Conservation (phyloP, 2,113 vertebrate genomes). For the Ceratotherium simum region DNA sequence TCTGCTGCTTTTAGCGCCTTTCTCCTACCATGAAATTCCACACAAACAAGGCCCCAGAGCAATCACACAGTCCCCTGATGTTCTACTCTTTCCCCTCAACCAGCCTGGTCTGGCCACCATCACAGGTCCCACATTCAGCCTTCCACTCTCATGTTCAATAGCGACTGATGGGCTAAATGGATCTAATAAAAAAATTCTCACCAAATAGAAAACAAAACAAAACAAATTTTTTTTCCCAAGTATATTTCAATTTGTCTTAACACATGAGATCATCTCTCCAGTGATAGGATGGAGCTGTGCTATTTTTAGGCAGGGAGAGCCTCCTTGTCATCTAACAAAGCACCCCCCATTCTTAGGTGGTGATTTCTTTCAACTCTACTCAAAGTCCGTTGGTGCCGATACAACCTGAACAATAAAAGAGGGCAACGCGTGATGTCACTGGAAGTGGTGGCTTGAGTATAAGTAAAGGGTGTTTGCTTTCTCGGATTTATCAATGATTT, state of each 20-base stretch:
- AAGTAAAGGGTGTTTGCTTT: background rate
- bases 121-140: too few relatives aligned
- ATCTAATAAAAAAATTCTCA: background rate
- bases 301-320: background rate
- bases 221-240: background rate
- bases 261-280: background rate
- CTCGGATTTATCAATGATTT: background rate
- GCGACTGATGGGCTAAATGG: background rate
- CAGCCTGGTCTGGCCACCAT: background rate
- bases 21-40: background rate
- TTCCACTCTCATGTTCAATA: background rate
- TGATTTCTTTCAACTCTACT: background rate
- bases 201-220: background rate
- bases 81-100: background rate
- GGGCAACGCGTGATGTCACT: background rate
- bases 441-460: background rate
- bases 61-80: accelerated
- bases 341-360: background rate
- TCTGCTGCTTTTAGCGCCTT: background rate
- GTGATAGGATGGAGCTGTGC: accelerated
- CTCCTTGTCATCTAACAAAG: background rate
- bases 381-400: background rate
- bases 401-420: background rate
- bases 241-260: background rate
- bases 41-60: accelerated